A percentile compares a stretch with the other conserved stretches of the same genome.
Conservation (phyloP, 1,140 invertebrate species). For the Scaptomyza graminum region DNA sequence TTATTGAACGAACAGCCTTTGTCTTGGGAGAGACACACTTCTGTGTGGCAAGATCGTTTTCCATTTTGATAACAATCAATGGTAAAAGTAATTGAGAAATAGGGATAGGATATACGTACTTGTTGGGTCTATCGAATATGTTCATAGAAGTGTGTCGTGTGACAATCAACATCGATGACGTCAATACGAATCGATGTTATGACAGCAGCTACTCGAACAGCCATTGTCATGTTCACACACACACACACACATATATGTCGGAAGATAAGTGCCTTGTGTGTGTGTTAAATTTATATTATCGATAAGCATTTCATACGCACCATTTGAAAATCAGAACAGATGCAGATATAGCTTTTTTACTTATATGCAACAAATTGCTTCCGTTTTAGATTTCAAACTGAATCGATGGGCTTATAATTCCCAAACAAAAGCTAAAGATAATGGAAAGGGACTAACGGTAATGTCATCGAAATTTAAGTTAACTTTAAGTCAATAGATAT, state of each 20-base stretch:
- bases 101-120: too few relatives aligned
- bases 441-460: too few relatives aligned
- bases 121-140: too few relatives aligned
- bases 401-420: not conserved
- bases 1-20: not conserved
- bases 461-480: too few relatives aligned
- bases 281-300: conserved; percentile 60
- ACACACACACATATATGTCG: conserved; percentile 6
- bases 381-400: conserved; percentile 11
- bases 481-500: too few relatives aligned
- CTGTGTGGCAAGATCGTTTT: too few relatives aligned
- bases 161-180: conserved; percentile 54
- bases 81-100: too few relatives aligned
- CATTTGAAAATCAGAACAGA: conserved; percentile 44
- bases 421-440: too few relatives aligned
- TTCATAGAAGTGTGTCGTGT: not conserved
- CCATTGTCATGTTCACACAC: conserved; percentile 41
- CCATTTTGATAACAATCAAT: too few relatives aligned
- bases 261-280: conserved; percentile 25
- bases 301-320: conserved; percentile 51
- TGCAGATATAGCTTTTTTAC: conserved; percentile 10
- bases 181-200: conserved; percentile 59
- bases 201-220: conserved; percentile 48
- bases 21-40: not conserved
- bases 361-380: conserved; percentile 1